Evolutionary conservation across 2,888 invertebrate species (phyloP).

Genomic region (Rutpela maculata): DNA sequence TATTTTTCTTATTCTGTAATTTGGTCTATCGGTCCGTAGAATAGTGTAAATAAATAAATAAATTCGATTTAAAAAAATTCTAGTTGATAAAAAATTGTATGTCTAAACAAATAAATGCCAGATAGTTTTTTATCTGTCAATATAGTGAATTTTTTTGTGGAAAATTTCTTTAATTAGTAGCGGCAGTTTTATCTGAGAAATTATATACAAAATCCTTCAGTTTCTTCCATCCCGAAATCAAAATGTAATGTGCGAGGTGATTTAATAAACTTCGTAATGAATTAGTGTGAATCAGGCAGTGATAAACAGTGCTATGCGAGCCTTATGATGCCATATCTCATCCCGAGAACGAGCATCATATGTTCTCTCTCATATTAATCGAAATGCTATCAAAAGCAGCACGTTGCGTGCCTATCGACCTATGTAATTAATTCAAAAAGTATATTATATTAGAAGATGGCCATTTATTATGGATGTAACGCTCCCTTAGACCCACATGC

Average conservation of each 20-base stretch:
- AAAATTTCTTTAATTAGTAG: too few species aligned
- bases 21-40: too few species aligned
- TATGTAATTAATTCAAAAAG: constrained; percentile 57
- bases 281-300: constrained; percentile 65
- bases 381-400: constrained; percentile 67
- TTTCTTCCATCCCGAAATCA: background rate
- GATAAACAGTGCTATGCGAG: constrained; percentile 63
- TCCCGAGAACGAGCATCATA: constrained; percentile 67
- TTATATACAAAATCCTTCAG: background rate
- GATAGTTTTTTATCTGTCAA: too few species aligned
- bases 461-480: constrained; percentile 50
- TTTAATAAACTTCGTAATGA: constrained; percentile 62
- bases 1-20: too few species aligned
- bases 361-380: constrained; percentile 72
- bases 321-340: constrained; percentile 65
- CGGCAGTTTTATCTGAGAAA: too few species aligned
- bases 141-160: too few species aligned
- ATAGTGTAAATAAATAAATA: too few species aligned
- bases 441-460: constrained; percentile 53
- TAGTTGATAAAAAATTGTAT: too few species aligned
- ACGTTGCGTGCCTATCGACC: constrained; percentile 56
- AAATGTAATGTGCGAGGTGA: constrained; percentile 23
- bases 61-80: too few species aligned
- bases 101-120: too few species aligned
- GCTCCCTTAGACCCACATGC: constrained; percentile 32